Base-by-base conservation (phyloP, 1,140 invertebrate species). In the Bombus huntii region DNA sequence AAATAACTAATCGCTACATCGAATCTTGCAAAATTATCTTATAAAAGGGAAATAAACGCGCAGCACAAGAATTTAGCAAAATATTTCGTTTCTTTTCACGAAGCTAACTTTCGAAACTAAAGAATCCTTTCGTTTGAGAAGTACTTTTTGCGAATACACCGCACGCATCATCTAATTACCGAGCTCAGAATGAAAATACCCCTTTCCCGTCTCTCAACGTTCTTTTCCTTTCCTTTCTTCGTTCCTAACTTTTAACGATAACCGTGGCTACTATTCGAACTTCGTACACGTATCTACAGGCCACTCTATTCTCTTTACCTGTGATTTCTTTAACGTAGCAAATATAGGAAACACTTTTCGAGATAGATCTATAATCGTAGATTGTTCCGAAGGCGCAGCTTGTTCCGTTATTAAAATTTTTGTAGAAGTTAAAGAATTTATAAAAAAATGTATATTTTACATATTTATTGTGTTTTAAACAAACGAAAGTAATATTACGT, bases 131-230 rank as follows among this genome's bases (percentile, higher is more conserved):
- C 68, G 59, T 37, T 78, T n/a, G 13, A 18, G 13, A 59, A 74
- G 73, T 77, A 66, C 65, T 80, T 57, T n/a, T 44, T 4, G 22
- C 28, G 78, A 66, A 73, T 77, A 78, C 37, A 22, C 65, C 37
- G 31, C 68, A 65, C 47, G 37, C 73, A 73, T 80, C 77, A 34
- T 66, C 31, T 68, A 39, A n/a, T 83, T 81, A 42, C 18, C 70
- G 22, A 79, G 31, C 65, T 74, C 65, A 66, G 57, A 34, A 77
- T 53, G 37, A 75, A 74, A 44, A 78, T 80, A 81, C 25, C 66
- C 76, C 70, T 42, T 75, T 83, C 73, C 59, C 53, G 47, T 37
- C 44, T 34, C 15, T 59, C 31, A 57, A 42, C 25, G 28, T 62
- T 71, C 66, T 59, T 53, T 39, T 42, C 44, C 39, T 44, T 31